Evolutionary conservation across 2,113 vertebrate genomes (phyloP).

Genomic region (Cyprinodon variegatus): DNA sequence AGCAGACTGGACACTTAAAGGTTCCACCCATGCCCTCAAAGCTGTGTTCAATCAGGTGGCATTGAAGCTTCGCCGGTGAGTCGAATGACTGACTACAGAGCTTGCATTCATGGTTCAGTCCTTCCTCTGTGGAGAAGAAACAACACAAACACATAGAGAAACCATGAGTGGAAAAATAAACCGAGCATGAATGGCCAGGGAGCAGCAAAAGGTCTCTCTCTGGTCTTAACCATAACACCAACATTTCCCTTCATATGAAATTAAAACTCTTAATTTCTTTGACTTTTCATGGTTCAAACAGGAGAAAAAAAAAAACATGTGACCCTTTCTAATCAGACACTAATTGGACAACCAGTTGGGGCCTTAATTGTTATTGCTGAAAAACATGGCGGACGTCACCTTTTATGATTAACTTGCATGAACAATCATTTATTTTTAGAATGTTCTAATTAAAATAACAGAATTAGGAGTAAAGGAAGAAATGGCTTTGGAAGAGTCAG

Average conservation of each 20-base stretch:
- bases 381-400: constrained; percentile 9
- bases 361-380: constrained; percentile 52
- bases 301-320: constrained; percentile 58
- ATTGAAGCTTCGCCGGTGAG: constrained; percentile 98
- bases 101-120: constrained; percentile 98
- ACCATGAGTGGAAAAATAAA: constrained; percentile 44
- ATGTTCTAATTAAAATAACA: constrained; percentile 30
- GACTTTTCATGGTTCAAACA: constrained; percentile 54
- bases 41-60: constrained; percentile 99
- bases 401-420: constrained; percentile 48
- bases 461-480: constrained; percentile 9
- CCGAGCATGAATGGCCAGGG: constrained; percentile 24
- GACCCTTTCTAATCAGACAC: constrained; percentile 67
- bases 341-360: constrained; percentile 65
- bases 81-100: constrained; percentile 98
- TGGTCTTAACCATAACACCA: neutral
- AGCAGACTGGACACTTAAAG: constrained; percentile 98
- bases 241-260: constrained; percentile 27
- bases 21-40: constrained; percentile 99
- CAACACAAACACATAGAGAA: constrained; percentile 64
- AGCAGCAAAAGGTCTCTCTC: constrained; percentile 32
- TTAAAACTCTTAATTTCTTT: constrained; percentile 53
- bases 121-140: constrained; percentile 87
- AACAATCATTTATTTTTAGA: constrained; percentile 28
- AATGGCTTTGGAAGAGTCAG: constrained; percentile 11